Evolutionary conservation across 92 coral and sea anemone species (phyloP), one percentile per base, ranked within the genome.

Genomic region (Meandrina meandrites): DNA sequence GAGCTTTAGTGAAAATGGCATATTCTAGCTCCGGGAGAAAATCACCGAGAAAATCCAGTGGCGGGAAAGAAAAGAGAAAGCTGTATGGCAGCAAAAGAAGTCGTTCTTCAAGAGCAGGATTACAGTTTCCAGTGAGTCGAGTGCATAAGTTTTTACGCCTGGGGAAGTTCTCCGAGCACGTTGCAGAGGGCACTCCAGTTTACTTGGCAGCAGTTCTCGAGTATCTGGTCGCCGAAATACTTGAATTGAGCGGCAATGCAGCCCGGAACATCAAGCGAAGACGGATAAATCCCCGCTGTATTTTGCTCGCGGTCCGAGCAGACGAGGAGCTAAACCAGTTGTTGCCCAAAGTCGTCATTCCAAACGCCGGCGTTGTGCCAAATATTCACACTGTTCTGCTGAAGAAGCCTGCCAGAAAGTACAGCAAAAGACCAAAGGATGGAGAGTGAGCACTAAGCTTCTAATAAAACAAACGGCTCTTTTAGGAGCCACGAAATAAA

Each of bases 121-220:
- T 91, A 30, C 96, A 88, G 89, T 93, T 93, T 48, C 94, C 96
- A 28, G 96, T 93, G 16, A 90, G 96, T 56, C 91, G 94, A 62
- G 82, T 91, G 35, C 92, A 91, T 69, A 89, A 92, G 71, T 70
- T 81, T 80, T 37, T 93, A 35, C 87, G 90, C 24, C 78, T 57
- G 34, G 90, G 92, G 36, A 93, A 86, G 30, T 91, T 81, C 28
- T 87, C 90, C 36, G 76, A 79, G 45, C 92, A 92, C 31, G 83
- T 93, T 47, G 90, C 90, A 5, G 92, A 84, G 28, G 93, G 93
- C 14, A 90, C 96, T 36, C 92, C 96, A 12, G 96, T 93, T n/a
- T 93, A 93, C 80, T 37, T 93, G 84, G 96, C 96, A 0, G 96
- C 95, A 1, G 95, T 90, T 11, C 86, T 93, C 27, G 95, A 93